Evolutionary conservation across 2,113 vertebrate species (phyloP), one percentile per base, ranked within the genome.

Genomic region (Nycticorax nycticorax): DNA sequence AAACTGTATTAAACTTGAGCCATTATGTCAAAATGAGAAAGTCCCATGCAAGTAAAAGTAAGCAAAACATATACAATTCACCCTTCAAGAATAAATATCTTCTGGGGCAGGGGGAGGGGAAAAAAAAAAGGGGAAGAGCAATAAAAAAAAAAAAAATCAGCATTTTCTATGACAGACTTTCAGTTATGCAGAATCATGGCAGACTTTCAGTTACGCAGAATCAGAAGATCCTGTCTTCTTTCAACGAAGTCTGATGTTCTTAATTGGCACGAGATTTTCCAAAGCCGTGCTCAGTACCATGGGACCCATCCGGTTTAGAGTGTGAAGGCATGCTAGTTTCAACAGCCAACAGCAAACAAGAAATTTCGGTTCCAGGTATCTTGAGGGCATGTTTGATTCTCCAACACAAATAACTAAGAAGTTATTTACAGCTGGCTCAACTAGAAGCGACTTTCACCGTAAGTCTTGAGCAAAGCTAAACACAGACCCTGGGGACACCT

Each of bases 41-140:
- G 17, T 79, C 16, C 4, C 11, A 15, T 7, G 3, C 12, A 76
- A 81, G 26, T 43, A 68, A 59, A 76, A 76, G 20, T 35, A 55
- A 50, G 20, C 37, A 43, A 71, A 88, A 82, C 4, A 71, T 8
- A 60, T 8, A 32, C 0, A 90, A 50, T 62, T 67, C 8, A 68
- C 3, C 5, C 45, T 74, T 77, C 33, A 72, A 30, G 3, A 69
- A 64, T 10, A 59, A 10, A 23, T 53, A 43, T 74, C 15, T 64
- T 45, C 48, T 1, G 3, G 6, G 12, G 6, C 0, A 3, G 14
- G 12, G 5, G 14, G 20, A 17, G 4, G 2, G 10, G 4, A 20
- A 14, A 33, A 33, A 33, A 14, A 18, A 39, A 37, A 21, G 9
- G 2, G 23, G 24, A 63, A 75, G 4, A 75, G 4, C 5, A 78